Evolutionary conservation across 2,888 invertebrate genomes (phyloP).

Genomic region (Morinoia aosen): DNA sequence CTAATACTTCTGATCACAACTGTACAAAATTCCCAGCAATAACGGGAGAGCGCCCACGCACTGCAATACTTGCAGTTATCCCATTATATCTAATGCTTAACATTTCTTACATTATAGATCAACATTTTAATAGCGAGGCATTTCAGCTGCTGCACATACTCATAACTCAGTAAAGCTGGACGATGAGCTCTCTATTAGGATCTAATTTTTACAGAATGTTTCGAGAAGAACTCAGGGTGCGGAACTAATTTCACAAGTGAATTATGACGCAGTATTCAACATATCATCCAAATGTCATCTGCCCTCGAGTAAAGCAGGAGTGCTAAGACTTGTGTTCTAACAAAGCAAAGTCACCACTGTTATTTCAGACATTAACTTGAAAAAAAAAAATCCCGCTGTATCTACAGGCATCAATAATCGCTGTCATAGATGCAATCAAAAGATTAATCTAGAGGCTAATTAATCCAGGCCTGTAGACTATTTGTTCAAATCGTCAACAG

Average conservation of each 20-base stretch:
- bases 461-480: background rate
- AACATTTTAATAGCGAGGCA: constrained; percentile 39
- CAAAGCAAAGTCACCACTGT: background rate
- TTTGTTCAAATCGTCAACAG: background rate
- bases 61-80: constrained; percentile 25
- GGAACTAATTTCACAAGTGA: background rate
- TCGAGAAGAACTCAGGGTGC: background rate
- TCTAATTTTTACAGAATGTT: background rate
- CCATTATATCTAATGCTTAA: constrained; percentile 8
- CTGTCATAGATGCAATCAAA: background rate
- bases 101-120: constrained; percentile 19
- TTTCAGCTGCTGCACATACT: constrained; percentile 27
- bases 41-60: background rate
- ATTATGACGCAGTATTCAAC: background rate
- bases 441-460: background rate
- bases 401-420: background rate
- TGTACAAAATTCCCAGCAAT: constrained; percentile 32
- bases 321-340: background rate
- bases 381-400: too few species aligned
- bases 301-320: background rate
- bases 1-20: constrained; percentile 52
- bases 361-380: background rate
- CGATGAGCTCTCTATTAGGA: background rate
- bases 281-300: background rate
- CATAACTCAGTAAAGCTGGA: background rate